Conservation (phyloP, 1,140 invertebrate genomes). For the Drosophila lowei region DNA sequence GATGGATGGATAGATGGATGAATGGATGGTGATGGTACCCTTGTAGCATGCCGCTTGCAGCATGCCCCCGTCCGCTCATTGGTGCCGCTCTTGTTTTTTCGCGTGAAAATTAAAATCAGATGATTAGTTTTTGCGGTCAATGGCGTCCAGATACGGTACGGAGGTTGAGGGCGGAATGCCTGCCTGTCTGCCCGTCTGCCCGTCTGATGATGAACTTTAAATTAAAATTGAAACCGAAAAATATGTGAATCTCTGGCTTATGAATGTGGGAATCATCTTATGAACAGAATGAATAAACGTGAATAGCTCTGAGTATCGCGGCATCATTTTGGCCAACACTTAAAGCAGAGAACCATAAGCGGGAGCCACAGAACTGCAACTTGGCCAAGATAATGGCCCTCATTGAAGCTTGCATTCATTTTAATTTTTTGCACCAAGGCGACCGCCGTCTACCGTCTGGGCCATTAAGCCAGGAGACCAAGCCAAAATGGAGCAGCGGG, state of each 20-base stretch:
- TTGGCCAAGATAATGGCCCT: neutral
- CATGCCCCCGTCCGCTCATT: no score
- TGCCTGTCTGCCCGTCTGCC: neutral
- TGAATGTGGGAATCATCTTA: no score
- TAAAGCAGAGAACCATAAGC: no score
- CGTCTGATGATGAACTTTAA: neutral
- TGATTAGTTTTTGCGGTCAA: conserved; percentile 47
- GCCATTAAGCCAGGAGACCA: neutral
- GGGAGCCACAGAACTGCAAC: no score
- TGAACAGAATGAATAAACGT: no score
- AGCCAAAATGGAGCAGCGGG: neutral
- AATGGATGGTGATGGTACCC: no score
- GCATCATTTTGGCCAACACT: no score
- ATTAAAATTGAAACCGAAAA: neutral
- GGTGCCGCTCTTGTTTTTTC: conserved; percentile 9
- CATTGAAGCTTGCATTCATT: neutral
- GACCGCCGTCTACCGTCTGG: neutral
- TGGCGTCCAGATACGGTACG: conserved; percentile 1
- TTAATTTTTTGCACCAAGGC: conserved; percentile 5
- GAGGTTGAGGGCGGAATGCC: neutral
- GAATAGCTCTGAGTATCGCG: no score
- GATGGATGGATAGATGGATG: no score
- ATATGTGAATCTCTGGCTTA: no score
- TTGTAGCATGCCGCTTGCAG: no score
- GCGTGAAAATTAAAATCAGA: conserved; percentile 17